phyloP scores from a whole-genome alignment of 2,113 vertebrate species.

The Phaethon lepturus region DNA sequence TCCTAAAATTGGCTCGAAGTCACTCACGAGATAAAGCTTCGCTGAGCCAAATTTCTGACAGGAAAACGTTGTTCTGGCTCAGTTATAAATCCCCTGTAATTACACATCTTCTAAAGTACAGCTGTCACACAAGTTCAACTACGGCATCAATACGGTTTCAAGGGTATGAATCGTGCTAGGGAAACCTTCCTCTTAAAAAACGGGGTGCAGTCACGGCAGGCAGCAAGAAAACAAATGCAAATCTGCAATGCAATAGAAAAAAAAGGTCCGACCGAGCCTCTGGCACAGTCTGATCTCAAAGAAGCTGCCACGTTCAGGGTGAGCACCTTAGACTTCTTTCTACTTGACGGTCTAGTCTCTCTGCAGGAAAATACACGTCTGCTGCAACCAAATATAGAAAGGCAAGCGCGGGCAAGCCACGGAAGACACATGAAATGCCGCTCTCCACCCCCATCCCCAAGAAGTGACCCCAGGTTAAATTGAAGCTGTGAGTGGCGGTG shows the following conservation, averaged over 20 bases:
- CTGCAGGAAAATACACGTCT: neutral
- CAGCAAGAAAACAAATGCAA: neutral
- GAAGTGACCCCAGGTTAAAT: neutral
- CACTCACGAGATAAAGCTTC: neutral
- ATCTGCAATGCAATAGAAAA: neutral
- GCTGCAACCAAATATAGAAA: neutral
- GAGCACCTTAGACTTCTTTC: neutral
- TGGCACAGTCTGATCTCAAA: neutral
- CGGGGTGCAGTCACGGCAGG: neutral
- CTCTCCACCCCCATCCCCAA: neutral
- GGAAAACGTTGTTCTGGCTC: neutral
- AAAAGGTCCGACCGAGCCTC: neutral
- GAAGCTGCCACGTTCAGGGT: neutral
- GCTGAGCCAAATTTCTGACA: neutral
- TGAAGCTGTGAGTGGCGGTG: neutral
- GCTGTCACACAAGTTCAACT: neutral
- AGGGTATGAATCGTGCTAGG: rapidly evolving
- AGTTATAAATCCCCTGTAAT: neutral
- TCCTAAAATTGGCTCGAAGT: neutral
- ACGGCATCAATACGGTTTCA: rapidly evolving
- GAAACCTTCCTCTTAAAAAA: neutral
- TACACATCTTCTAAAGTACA: too few relatives aligned
- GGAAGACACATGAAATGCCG: neutral
- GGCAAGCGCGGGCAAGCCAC: neutral
- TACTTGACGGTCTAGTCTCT: neutral